Evolutionary conservation across 2,797 vertebrate species (phyloP), one percentile per base, ranked within the genome.

Genomic region (Tiaroga cobitis): DNA sequence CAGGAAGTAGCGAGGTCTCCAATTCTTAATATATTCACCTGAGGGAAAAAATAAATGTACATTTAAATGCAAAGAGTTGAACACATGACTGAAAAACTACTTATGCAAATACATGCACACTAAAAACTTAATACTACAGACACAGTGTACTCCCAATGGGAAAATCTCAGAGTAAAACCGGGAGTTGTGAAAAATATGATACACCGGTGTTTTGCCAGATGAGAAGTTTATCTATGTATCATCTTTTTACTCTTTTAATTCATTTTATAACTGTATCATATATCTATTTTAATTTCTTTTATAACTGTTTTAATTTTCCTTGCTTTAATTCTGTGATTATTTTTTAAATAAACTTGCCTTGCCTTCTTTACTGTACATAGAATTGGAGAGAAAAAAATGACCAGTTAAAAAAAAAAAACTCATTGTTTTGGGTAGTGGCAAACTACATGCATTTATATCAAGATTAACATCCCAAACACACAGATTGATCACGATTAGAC

Each of bases 1-100:
- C 91, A 99, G 95, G 94, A 99, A 99, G 87, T 99, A 99, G 89
- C 98, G 96, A 80, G 98, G 98, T 89, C 98, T 97, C 98, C 98
- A 99, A 91, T 98, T 99, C 96, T 99, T 99, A 94, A 99, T 99
- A 92, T 99, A 99, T 94, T 99, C 98, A 94, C 98, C 98, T 99
- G 88, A 63, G 67, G 84, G 63, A 29, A 59, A 61, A 29, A 68
- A 10, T 59, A 70, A 43, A 18, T 8, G 13, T 41, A 43, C 11
- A 39, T 49, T 26, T 49, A 24, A 34, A 43, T 29, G 3, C 18
- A 68, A 51, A 51, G 3, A 41, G 29, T 34, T 43, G 21, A 59
- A 11, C n/a, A 43, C 18, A 16, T 72, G 37, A 73, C 19, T 63
- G 8, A 34, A 65, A 49, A 65, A 49, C 7, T 46, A 7, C 41